Conservation (phyloP, 1,140 invertebrate species). For the Hormaphis cornu region DNA sequence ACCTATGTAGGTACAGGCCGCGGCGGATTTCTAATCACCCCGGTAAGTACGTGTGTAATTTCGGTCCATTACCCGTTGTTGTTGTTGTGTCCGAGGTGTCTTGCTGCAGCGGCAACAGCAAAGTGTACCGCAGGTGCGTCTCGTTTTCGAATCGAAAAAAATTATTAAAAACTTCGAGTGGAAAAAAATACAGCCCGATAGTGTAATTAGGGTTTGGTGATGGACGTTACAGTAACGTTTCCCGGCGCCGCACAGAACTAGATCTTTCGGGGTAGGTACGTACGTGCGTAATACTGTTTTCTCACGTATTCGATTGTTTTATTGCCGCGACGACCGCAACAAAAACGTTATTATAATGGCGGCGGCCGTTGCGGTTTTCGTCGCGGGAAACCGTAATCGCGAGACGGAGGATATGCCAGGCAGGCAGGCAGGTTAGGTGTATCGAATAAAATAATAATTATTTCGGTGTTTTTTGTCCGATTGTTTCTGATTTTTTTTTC, state of each 20-base stretch:
- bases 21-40: conserved; percentile 29
- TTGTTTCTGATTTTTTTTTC: too few relatives aligned
- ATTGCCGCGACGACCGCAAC: neutral
- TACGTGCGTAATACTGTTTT: neutral
- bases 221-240: too few relatives aligned
- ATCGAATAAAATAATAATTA: neutral
- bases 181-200: too few relatives aligned
- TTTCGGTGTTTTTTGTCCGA: too few relatives aligned
- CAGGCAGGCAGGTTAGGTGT: neutral
- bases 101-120: neutral
- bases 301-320: conserved; percentile 13
- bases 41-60: conserved; percentile 29
- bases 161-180: too few relatives aligned
- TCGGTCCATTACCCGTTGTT: conserved; percentile 26
- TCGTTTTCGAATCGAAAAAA: too few relatives aligned
- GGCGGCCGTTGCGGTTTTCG: conserved; percentile 13
- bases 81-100: too few relatives aligned
- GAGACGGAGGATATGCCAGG: neutral
- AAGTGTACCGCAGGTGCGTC: too few relatives aligned
- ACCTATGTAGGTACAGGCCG: neutral
- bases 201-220: too few relatives aligned
- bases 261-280: neutral
- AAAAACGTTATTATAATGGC: conserved; percentile 6
- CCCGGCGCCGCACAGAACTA: too few relatives aligned
- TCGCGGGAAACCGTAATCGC: neutral